These are phyloP conservation scores for Leptodactylus fallax DNA, from an alignment of 2,797 vertebrate species.

Conservation along the genomic window DNA sequence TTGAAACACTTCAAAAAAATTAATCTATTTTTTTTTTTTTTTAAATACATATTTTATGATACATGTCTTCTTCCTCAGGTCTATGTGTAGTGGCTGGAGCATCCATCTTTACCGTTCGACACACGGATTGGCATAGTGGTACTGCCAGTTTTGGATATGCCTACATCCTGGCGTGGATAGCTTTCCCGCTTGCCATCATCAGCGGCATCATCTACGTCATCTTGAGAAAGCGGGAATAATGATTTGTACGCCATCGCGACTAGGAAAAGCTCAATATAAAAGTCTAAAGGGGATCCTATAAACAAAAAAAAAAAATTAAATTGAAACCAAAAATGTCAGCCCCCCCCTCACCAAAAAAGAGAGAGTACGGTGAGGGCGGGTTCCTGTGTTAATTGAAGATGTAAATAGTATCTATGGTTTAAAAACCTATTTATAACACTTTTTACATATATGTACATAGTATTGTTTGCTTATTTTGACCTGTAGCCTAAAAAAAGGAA, in stretches of 20 bases:
- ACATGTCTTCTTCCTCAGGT: conserved; percentile 73
- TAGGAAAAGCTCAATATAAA: conserved; percentile 70
- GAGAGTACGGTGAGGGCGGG: conserved; percentile 69
- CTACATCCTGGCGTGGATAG: conserved; percentile 94
- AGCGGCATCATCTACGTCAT: conserved; percentile 93
- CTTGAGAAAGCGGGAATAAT: conserved; percentile 93
- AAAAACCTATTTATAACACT: conserved; percentile 99
- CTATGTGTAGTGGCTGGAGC: conserved; percentile 93
- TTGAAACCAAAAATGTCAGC: conserved; percentile 73
- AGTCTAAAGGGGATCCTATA: conserved; percentile 67
- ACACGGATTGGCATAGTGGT: conserved; percentile 69
- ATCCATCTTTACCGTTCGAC: conserved; percentile 93
- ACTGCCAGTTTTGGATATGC: conserved; percentile 82
- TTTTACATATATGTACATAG: conserved; percentile 99
- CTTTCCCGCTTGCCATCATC: conserved; percentile 89
- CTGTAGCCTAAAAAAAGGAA: conserved; percentile 66
- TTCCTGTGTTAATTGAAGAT: conserved; percentile 93
- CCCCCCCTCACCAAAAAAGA: conserved; percentile 66
- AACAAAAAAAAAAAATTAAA: background rate
- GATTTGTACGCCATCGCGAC: conserved; percentile 50
- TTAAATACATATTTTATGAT: background rate
- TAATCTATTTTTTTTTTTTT: background rate
- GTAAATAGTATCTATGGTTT: conserved; percentile 99
- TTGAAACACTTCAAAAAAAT: background rate
- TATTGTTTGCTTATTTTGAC: conserved; percentile 90